A percentile compares a stretch with the other conserved stretches of the same genome.
Evolutionary conservation across 2,888 invertebrate genomes (phyloP).

Genomic region (Temnothorax ravouxi): DNA sequence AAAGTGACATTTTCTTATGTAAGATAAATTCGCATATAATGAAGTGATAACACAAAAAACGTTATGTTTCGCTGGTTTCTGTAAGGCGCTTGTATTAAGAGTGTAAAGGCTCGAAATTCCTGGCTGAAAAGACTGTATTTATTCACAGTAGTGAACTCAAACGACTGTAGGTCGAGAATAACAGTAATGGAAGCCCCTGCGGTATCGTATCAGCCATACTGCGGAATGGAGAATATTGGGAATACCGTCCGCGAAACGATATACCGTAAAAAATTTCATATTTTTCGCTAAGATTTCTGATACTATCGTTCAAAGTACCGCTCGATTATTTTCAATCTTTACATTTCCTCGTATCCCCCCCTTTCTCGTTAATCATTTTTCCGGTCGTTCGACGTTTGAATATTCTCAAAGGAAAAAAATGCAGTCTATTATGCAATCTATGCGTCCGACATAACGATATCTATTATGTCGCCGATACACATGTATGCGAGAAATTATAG

Average conservation of each 20-base stretch:
- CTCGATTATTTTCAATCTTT: conserved; percentile 1
- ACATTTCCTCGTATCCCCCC: neutral
- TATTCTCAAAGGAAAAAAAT: neutral
- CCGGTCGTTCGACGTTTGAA: neutral
- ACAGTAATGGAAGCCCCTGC: conserved; percentile 14
- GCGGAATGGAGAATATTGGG: conserved; percentile 61
- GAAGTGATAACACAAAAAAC: neutral
- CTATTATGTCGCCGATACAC: neutral
- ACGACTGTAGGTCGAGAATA: conserved; percentile 32
- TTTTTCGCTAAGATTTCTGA: conserved; percentile 16
- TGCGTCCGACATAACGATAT: neutral
- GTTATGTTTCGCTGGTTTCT: neutral
- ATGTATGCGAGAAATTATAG: conserved; percentile 2
- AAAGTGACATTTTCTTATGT: neutral
- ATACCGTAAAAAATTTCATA: conserved; percentile 59
- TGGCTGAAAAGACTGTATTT: conserved; percentile 26
- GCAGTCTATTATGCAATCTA: neutral
- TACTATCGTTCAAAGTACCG: neutral
- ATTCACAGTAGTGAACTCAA: conserved; percentile 35
- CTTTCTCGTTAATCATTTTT: neutral
- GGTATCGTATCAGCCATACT: conserved; percentile 25
- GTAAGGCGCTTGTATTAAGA: conserved; percentile 6
- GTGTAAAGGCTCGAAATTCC: conserved; percentile 23
- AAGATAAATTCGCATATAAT: conserved; percentile 10
- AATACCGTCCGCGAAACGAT: conserved; percentile 67